Evolutionary conservation across 2,888 invertebrate species (phyloP).

Genomic region (Galerucella pusilla): DNA sequence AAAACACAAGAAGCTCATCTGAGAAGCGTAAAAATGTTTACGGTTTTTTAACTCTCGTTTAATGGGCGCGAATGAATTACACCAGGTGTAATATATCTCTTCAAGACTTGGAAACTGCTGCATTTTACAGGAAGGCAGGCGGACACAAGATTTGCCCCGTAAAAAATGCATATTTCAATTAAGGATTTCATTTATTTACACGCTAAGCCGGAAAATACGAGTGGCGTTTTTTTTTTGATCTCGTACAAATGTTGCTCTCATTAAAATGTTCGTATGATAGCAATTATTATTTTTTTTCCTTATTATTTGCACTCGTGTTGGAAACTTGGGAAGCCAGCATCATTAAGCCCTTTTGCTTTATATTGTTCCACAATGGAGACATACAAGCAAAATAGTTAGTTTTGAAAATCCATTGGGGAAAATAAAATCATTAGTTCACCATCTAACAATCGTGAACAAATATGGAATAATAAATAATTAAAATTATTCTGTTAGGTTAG

Average conservation of each 20-base stretch:
- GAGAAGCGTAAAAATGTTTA: slow-evolving; percentile 61
- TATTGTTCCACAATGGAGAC: background rate
- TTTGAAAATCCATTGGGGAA: background rate
- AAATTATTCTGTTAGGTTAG: too few species aligned
- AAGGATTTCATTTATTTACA: slow-evolving; percentile 37
- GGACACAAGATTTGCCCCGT: slow-evolving; percentile 52
- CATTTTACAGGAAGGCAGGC: slow-evolving; percentile 55
- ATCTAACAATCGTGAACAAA: background rate
- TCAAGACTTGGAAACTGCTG: slow-evolving; percentile 54
- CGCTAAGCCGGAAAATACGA: slow-evolving; percentile 28
- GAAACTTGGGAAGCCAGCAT: slow-evolving; percentile 4
- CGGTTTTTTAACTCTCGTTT: slow-evolving; percentile 61
- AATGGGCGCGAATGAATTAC: slow-evolving; percentile 62
- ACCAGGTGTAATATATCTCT: slow-evolving; percentile 59
- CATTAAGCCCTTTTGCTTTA: slow-evolving; percentile 16
- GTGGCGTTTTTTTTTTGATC: slow-evolving; percentile 30
- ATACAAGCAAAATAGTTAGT: background rate
- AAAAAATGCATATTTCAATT: slow-evolving; percentile 46
- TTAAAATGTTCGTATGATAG: slow-evolving; percentile 41
- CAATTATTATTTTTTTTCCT: slow-evolving; percentile 33
- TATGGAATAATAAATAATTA: too few species aligned
- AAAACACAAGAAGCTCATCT: slow-evolving; percentile 51
- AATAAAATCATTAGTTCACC: background rate
- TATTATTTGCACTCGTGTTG: slow-evolving; percentile 7
- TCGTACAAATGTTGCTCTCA: slow-evolving; percentile 36